Evolutionary conservation across 2,797 vertebrate species (phyloP).

Genomic region (Limnodromus scolopaceus): DNA sequence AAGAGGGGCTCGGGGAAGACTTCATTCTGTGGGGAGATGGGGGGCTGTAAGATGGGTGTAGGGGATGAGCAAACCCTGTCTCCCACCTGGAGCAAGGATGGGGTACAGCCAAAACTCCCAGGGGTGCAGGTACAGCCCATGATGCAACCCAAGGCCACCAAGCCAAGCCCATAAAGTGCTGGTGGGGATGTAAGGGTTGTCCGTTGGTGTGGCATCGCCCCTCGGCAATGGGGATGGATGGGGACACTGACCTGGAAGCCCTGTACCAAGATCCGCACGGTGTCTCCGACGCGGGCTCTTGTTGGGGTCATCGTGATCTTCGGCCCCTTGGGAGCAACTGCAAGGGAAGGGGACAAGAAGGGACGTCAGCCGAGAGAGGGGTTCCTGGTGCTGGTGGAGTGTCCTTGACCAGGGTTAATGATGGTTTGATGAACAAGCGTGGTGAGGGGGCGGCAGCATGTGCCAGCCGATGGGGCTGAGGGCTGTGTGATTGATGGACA

Average conservation of each 20-base stretch:
- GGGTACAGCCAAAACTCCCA: not conserved
- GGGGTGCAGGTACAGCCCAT: fast-evolving
- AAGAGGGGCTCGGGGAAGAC: conserved; percentile 94
- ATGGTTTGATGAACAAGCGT: not conserved
- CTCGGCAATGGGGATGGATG: fast-evolving
- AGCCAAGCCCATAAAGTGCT: not conserved
- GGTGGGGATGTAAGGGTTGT: fast-evolving
- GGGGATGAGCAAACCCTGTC: not conserved
- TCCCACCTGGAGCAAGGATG: not conserved
- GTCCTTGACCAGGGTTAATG: not conserved
- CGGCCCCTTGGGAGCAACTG: conserved; percentile 95
- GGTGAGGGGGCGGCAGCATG: fast-evolving
- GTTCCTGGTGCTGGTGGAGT: fast-evolving
- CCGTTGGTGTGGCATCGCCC: fast-evolving
- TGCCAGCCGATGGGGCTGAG: not conserved
- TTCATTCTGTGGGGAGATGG: conserved; percentile 81
- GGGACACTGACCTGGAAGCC: conserved; percentile 90
- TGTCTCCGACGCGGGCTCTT: conserved; percentile 94
- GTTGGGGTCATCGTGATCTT: conserved; percentile 90
- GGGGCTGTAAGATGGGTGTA: not conserved
- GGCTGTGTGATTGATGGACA: not conserved
- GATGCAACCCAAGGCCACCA: not conserved
- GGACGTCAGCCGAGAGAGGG: fast-evolving
- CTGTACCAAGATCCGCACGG: conserved; percentile 92
- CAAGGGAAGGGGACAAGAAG: not conserved